Percentiles rank a stretch among this genome's conserved stretches.
These are phyloP conservation scores for Rutpela maculata DNA, from an alignment of 2,888 invertebrate species.

Conservation along the genomic window DNA sequence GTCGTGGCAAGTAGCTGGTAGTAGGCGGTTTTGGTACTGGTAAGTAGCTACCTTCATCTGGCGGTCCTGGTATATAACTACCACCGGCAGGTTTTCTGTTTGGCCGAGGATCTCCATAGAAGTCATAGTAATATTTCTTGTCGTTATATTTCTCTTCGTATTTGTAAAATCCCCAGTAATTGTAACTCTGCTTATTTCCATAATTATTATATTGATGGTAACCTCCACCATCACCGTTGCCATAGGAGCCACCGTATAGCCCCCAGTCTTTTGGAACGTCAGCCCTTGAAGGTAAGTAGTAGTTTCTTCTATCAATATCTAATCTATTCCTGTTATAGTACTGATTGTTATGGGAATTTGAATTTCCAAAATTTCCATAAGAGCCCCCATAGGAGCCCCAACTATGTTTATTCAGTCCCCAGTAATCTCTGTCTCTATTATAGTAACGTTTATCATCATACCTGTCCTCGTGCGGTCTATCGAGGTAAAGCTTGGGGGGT, in stretches of 20 bases:
- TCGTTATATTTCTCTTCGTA: slow-evolving; percentile 49
- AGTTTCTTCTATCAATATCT: slow-evolving; percentile 55
- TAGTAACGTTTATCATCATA: slow-evolving; percentile 42
- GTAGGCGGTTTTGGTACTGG: slow-evolving; percentile 42
- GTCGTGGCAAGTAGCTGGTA: slow-evolving; percentile 36
- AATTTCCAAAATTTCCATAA: slow-evolving; percentile 74
- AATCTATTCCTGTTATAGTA: slow-evolving; percentile 47
- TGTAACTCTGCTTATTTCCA: slow-evolving; percentile 60
- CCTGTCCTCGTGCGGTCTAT: slow-evolving; percentile 23
- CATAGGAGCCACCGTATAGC: slow-evolving; percentile 69
- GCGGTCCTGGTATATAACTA: slow-evolving; percentile 34
- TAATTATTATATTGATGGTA: slow-evolving; percentile 57
- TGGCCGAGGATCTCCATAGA: slow-evolving; percentile 40
- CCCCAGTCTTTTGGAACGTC: slow-evolving; percentile 69
- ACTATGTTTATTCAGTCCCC: slow-evolving; percentile 69
- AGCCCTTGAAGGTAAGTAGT: slow-evolving; percentile 66
- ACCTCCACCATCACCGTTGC: slow-evolving; percentile 60
- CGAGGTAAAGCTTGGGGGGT: slow-evolving; percentile 55
- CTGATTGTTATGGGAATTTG: slow-evolving; percentile 47
- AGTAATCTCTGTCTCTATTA: slow-evolving; percentile 61
- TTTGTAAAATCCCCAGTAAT: slow-evolving; percentile 67
- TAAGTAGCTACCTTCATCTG: slow-evolving; percentile 48
- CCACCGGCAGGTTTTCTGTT: slow-evolving; percentile 30
- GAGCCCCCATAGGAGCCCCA: slow-evolving; percentile 80
- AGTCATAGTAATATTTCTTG: slow-evolving; percentile 11